Base-by-base conservation (phyloP, 2,113 vertebrate genomes). In the Indicator maculatus region DNA sequence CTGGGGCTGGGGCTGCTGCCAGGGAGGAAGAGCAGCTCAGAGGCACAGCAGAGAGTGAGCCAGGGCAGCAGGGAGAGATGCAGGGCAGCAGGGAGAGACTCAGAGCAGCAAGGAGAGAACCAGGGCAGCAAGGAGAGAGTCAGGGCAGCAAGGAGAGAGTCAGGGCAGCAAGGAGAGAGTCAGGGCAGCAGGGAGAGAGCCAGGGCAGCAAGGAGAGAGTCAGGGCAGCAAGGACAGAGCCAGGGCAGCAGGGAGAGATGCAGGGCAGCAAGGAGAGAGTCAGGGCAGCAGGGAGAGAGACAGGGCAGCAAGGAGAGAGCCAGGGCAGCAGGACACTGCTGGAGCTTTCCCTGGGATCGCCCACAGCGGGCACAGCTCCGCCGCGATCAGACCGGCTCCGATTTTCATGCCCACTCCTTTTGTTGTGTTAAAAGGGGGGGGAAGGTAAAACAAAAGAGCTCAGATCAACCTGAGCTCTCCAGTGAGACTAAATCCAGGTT, bases 331-430 rank as follows among this genome's bases (percentile, higher is more conserved):
- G 45, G 45, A 31, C 41, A 2, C 60, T 0, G 0, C 47, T 26
- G 39, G 12, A 78, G 56, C 36, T 72, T 71, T 61, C 11, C 74
- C 78, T 66, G 19, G 27, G 3, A 31, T 16, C 5, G 0, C 28
- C 61, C 24, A 16, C 9, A 64, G 53, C 12, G 0, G 0, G 0
- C 17, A 65, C 52, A 11, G 65, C 69, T 66, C 45, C 0, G 0
- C n/a, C 1, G 0, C 12, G 41, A n/a, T 23, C 66, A 65, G 30
- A n/a, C 1, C 0, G 65, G 52, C 41, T 12, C 31, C 8, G 88
- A 33, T 19, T 56, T 65, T 53, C 9, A 6, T 6, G 18, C 23
- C 1, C 8, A 41, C 41, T 6, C 12, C 1, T 53, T 89, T 31
- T 18, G 53, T 10, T 79, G 47, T n/a, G 38, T 72, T 82, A 31